Evolutionary conservation across 2,113 vertebrate genomes (phyloP).

Genomic region (Rhizomys pruinosus): DNA sequence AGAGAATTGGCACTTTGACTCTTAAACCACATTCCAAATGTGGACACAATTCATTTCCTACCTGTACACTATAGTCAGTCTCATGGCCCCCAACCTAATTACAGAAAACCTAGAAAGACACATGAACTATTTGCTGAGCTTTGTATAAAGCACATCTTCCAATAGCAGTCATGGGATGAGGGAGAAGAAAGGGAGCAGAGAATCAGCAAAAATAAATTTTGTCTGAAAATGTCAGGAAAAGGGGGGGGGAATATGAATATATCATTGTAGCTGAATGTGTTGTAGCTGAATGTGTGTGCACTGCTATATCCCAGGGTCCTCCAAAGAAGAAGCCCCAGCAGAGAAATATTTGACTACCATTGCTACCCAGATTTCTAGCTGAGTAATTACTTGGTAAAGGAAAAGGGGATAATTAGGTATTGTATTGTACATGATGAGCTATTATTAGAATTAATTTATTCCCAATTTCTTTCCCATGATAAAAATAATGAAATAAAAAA

Average conservation of each 20-base stretch:
- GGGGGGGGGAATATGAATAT: too few species aligned
- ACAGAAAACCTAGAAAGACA: background rate
- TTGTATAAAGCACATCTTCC: background rate
- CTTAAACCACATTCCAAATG: background rate
- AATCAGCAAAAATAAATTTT: background rate
- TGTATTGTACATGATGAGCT: background rate
- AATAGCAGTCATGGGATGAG: too few species aligned
- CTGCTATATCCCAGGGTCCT: background rate
- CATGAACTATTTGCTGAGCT: background rate
- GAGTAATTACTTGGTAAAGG: constrained; percentile 15
- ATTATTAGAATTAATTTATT: constrained; percentile 13
- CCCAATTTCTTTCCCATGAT: background rate
- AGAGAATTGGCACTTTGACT: background rate
- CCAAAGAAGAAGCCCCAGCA: background rate
- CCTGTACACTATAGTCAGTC: too few species aligned
- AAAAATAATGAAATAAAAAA: constrained; percentile 10
- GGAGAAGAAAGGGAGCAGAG: too few species aligned
- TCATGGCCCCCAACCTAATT: background rate
- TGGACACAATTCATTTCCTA: background rate
- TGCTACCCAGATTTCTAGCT: background rate
- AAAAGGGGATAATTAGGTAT: background rate
- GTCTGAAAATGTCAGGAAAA: too few species aligned
- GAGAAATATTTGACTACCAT: background rate
- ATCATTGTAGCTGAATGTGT: background rate
- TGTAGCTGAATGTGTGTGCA: background rate